These are phyloP conservation scores for Anneissia japonica DNA, from an alignment of 35 echinoderm and acorn worm species.

Conservation along the genomic window DNA sequence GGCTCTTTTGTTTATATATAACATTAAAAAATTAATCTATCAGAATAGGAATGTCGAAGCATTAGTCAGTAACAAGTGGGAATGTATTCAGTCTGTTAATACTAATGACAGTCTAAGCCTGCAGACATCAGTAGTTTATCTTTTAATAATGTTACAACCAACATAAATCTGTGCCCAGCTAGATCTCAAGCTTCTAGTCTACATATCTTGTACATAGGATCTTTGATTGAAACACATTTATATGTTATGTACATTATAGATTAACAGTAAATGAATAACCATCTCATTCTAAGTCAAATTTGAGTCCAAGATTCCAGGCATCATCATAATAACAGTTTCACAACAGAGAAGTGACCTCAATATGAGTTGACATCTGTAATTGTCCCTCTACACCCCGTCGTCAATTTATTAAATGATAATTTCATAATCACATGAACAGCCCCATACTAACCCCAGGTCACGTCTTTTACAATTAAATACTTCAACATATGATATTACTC, in stretches of 20 bases:
- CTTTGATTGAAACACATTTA: background rate
- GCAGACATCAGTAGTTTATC: no score
- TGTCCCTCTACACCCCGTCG: background rate
- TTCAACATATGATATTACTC: background rate
- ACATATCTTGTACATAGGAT: no score
- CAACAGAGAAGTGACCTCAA: background rate
- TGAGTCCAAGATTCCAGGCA: background rate
- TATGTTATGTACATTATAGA: background rate
- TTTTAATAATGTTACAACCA: no score
- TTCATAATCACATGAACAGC: background rate
- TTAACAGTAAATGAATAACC: background rate
- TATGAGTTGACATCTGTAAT: background rate
- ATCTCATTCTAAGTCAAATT: background rate
- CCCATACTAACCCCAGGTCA: background rate
- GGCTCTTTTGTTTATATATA: no score
- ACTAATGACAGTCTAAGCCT: no score
- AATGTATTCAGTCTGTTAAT: no score
- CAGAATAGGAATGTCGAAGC: no score
- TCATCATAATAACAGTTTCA: background rate
- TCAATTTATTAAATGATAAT: constrained; percentile 1
- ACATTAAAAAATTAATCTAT: no score
- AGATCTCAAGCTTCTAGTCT: no score
- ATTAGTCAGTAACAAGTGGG: no score
- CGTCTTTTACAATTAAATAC: background rate
- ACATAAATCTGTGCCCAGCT: no score